Base-by-base conservation (phyloP, 1,140 invertebrate species). In the Melipona quadrifasciata region DNA sequence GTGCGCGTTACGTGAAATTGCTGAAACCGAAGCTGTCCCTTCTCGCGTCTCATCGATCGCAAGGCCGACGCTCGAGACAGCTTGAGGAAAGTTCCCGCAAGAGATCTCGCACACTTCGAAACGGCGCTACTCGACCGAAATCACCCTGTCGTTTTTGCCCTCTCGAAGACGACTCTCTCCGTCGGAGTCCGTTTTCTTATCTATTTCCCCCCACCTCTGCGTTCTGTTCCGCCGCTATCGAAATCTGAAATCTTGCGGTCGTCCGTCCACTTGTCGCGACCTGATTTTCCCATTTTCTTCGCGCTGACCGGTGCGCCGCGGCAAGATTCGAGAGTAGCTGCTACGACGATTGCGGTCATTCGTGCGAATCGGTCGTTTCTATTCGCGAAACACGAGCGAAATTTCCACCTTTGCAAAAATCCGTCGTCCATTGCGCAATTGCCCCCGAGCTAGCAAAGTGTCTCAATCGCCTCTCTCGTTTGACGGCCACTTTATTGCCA, bases 161-260 rank as follows among this genome's bases (percentile, higher is more conserved):
- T 57, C n/a, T 68, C 47, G 57, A 34, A 58, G 34, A 77, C 47
- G 77, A 67, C 57, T 70, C 1, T 47, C 24, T 51, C 58, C 58
- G 64, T 65, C 19, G 34, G 34, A 71, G 74, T 85, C 65, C 70
- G 64, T 27, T 88, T 67, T 75, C 61, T 73, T 78, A 89, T 81
- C 87, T 74, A 76, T 71, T n/a, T 64, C 58, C 77, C n/a, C 34
- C 12, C 27, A 21, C 17, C 64, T 31, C 75, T 61, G 68, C 82
- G 67, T 24, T 82, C 86, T 67, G 64, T 72, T 67, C 77, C 53
- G 34, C 77, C 53, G 34, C 75, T 86, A 79, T 88, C 80, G n/a
- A 73, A 70, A 71, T 31, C 58, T 75, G 76, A 88, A 82, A 89
- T 89, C 80, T 79, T 75, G 64, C 67, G 58, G 65, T 88, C 88